phyloP scores from a whole-genome alignment of 37 sponge, comb jelly and placozoan species.

The Geodia barretti region DNA sequence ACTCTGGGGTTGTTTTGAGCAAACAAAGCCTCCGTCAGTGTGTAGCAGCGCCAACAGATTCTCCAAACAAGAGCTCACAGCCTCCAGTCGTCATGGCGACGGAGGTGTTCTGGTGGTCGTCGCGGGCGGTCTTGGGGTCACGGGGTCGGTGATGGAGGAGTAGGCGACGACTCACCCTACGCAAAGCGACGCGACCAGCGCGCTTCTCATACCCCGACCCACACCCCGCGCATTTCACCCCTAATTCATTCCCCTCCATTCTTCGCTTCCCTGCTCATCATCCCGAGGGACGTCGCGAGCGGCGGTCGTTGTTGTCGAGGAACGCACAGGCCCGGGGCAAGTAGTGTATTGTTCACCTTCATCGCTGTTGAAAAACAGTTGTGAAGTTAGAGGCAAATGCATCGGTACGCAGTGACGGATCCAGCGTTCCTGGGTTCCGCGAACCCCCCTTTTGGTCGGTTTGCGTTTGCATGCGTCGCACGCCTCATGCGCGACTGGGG shows the following conservation, averaged over 20 bases:
- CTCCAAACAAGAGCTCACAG: conserved; percentile 33
- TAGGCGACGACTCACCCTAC: too few relatives aligned
- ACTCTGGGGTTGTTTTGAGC: conserved; percentile 43
- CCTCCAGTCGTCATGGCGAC: conserved; percentile 50
- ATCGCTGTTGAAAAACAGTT: conserved; percentile 33
- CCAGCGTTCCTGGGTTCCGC: too few relatives aligned
- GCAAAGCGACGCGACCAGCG: too few relatives aligned
- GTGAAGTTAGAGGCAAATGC: background rate
- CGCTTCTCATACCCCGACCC: too few relatives aligned
- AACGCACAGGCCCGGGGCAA: conserved; percentile 31
- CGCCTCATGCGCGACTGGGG: too few relatives aligned
- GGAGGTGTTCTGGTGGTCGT: background rate
- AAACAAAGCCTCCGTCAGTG: conserved; percentile 30
- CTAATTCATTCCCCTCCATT: too few relatives aligned
- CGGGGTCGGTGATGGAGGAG: conserved; percentile 21
- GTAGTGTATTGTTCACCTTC: conserved; percentile 45
- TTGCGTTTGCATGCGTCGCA: too few relatives aligned
- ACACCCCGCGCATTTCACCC: too few relatives aligned
- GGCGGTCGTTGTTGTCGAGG: conserved; percentile 32
- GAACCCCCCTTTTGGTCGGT: too few relatives aligned
- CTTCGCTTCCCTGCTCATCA: too few relatives aligned
- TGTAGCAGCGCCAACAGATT: conserved; percentile 36
- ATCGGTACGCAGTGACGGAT: too few relatives aligned
- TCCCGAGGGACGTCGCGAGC: too few relatives aligned
- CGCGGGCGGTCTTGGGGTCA: conserved; percentile 13